phyloP scores from a whole-genome alignment of 2,888 invertebrate species.

The Euproctis similis region DNA sequence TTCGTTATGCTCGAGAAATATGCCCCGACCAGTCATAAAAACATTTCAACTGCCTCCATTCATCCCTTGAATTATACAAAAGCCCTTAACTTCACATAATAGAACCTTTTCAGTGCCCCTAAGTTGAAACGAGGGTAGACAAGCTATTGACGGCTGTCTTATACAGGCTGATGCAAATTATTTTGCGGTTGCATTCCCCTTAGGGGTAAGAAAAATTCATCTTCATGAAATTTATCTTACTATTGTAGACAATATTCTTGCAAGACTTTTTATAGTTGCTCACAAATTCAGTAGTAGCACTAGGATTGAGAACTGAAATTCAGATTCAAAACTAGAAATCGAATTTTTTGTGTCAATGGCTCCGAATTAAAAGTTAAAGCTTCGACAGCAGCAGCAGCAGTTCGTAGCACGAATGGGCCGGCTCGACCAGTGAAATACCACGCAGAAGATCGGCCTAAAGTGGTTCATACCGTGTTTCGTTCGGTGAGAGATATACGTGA shows the following conservation, averaged over 20 bases:
- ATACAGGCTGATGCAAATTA: conserved; percentile 4
- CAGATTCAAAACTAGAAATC: no score
- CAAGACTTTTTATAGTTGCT: no score
- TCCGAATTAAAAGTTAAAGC: no score
- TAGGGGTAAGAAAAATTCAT: background rate
- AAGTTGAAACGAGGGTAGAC: conserved; percentile 3
- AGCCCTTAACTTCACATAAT: conserved; percentile 6
- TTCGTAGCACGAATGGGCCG: no score
- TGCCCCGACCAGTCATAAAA: conserved; percentile 1
- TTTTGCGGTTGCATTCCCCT: conserved; percentile 3
- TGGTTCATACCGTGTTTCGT: no score
- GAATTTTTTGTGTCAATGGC: no score
- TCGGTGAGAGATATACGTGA: no score
- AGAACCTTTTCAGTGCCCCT: conserved; percentile 3
- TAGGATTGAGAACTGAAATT: background rate
- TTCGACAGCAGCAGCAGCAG: no score
- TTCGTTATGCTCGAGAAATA: conserved; percentile 3
- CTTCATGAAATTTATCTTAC: no score
- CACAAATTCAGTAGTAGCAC: background rate
- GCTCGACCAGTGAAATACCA: no score
- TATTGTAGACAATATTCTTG: no score
- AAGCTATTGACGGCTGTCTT: conserved; percentile 3
- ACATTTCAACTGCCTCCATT: conserved; percentile 2
- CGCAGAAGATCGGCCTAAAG: no score
- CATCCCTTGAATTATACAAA: conserved; percentile 6